Evolutionary conservation across 1,140 invertebrate species (phyloP), one percentile per base, ranked within the genome.

Genomic region (Brachionus paranguensis): DNA sequence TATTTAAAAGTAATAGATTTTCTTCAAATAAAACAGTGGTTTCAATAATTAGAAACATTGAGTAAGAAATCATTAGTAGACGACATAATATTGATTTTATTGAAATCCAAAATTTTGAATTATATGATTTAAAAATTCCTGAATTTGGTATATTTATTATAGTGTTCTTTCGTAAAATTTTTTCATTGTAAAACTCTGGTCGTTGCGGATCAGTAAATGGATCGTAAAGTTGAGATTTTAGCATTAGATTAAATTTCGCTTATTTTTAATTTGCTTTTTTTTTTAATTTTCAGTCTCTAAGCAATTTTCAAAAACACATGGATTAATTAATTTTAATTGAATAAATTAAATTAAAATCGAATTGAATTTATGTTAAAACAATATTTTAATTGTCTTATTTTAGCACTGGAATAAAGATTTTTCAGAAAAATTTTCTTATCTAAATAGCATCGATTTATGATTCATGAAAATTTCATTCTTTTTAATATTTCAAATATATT

Each of bases 161-260:
- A 0, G 68, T 72, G 20, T 72, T 72, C 24, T 72, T 72, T 6
- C 68, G 11, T 41, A 72, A 72, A 8, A 24, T 43, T 17, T 47
- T 72, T 72, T 43, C 68, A 72, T 72, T 37, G 33, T 72, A 72
- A 72, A 72, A 72, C 20, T 76, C 72, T 0, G 45, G 45, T 76
- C 72, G 14, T 50, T 53, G 43, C 43, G 45, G 72, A 47, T 76
- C 43, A 27, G 27, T 47, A 11, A 47, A 50, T 12, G 43, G 72
- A 53, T 76, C 72, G n/a, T 76, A 76, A 20, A 76, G 27, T 53
- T 76, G 72, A 27, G 43, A 50, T 50, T 47, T 47, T 29, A 76
- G 47, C 72, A 76, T 76, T 60, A 24, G 5, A 20, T 27, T 60
- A 1, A 10, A 10, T 20, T 6, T 74, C 17, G 14, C 20, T 37